Evolutionary conservation across 2,113 vertebrate species (phyloP).

Genomic region (Illadopsis cleaveri): DNA sequence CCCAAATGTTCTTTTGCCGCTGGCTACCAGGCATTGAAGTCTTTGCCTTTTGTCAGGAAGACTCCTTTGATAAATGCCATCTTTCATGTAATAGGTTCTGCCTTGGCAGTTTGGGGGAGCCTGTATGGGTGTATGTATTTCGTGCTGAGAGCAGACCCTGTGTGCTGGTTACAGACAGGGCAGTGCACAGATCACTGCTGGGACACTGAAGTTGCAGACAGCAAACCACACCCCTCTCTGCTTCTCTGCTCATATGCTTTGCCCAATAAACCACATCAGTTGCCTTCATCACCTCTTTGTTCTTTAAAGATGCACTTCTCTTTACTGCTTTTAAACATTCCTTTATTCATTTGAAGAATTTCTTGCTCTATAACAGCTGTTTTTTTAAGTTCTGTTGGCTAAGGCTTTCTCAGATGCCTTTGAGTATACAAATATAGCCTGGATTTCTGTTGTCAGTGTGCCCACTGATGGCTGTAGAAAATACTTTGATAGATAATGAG

Average conservation of each 20-base stretch:
- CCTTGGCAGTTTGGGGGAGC: not conserved
- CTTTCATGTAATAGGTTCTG: not conserved
- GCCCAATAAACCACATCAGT: not conserved
- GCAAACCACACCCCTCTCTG: accelerated
- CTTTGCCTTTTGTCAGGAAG: not conserved
- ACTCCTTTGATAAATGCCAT: not conserved
- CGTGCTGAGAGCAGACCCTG: accelerated
- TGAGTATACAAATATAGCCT: not conserved
- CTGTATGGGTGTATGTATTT: accelerated
- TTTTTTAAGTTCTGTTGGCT: not conserved
- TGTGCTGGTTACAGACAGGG: not conserved
- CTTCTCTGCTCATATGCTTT: not conserved
- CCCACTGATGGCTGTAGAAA: not conserved
- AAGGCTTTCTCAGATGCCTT: not conserved
- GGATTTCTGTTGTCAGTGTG: not conserved
- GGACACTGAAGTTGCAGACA: not conserved
- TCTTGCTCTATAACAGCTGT: not conserved
- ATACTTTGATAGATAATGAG: not conserved
- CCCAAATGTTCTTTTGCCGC: not conserved
- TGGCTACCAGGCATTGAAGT: not conserved
- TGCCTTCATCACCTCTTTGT: not conserved
- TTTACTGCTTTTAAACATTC: not conserved
- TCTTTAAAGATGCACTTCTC: not conserved
- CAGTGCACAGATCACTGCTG: not conserved
- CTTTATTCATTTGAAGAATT: not conserved